Base-by-base conservation (phyloP, 2,888 invertebrate species). In the Drosophila mimica region DNA sequence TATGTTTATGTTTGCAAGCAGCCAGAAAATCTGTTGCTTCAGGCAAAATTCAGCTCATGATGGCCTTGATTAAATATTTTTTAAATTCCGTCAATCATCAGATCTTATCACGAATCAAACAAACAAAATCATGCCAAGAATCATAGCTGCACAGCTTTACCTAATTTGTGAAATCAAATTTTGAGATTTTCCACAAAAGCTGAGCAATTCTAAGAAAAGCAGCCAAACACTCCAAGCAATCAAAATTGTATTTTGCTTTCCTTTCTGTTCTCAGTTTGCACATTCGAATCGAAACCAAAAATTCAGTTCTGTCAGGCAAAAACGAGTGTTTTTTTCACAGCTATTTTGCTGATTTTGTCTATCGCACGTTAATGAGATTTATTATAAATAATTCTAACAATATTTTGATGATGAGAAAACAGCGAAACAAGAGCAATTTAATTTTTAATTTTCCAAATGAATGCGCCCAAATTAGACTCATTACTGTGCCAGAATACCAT, bases 401-500 rank as follows among this genome's bases (percentile, higher is more conserved):
- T 79, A 75, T 82, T 74, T 72, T 57, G 54, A 58, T 56, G 57
- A 57, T 52, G 36, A 40, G 64, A 53, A 53, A 52, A 73, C 68
- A 78, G 70, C 78, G 65, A 82, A 73, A 89, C 88, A 87, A 87
- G 89, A 87, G 88, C 89, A 89, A 87, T 87, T 87, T 87, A 88
- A 88, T 88, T 89, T 88, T 89, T 88, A 88, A 88, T 88, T 88
- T 88, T 88, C 89, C 89, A 89, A 89, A 76, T 83, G 89, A 88
- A 88, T 88, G 89, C 88, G 76, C 48, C n/a, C 80, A 83, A 88
- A 88, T 89, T 89, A 79, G 88, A 88, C 89, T 85, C 82, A 87
- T 89, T 89, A 83, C 77, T 74, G 56, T 78, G 59, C 56, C 53
- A 71, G 56, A 64, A 28, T 57, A 60, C 49, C 74, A 75, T 75